These are phyloP conservation scores for Chlorops oryzae DNA, from an alignment of 1,140 invertebrate species.

Conservation along the genomic window DNA sequence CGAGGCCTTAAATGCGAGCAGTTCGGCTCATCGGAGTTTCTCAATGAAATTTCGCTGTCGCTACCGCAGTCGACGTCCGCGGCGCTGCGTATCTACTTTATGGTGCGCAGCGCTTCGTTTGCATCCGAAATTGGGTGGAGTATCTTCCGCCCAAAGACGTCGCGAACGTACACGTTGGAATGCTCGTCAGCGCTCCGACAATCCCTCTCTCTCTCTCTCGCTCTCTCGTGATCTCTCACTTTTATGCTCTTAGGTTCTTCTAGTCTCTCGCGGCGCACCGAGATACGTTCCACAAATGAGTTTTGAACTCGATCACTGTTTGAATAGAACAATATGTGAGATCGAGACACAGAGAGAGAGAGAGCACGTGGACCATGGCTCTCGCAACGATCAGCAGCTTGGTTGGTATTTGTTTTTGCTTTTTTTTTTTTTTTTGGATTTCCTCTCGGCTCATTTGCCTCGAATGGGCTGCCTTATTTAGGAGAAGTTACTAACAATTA, in stretches of 20 bases:
- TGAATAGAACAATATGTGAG: no score
- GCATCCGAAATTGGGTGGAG: conserved; percentile 47
- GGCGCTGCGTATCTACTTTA: conserved; percentile 5
- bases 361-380: no score
- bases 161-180: not conserved
- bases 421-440: no score
- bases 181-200: not conserved
- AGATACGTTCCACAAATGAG: not conserved
- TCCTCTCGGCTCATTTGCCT: no score
- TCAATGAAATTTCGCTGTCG: conserved; percentile 10
- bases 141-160: conserved; percentile 44
- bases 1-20: not conserved
- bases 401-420: no score
- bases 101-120: conserved; percentile 20
- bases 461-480: no score
- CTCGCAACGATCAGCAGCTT: no score
- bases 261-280: no score
- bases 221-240: not conserved
- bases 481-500: no score
- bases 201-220: not conserved
- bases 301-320: not conserved
- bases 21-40: not conserved
- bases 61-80: conserved; percentile 14
- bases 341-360: no score
- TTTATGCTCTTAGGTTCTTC: no score